Percentiles rank a stretch among this genome's conserved stretches.
Conservation (phyloP, 2,888 invertebrate species). For the Fragum fragum region DNA sequence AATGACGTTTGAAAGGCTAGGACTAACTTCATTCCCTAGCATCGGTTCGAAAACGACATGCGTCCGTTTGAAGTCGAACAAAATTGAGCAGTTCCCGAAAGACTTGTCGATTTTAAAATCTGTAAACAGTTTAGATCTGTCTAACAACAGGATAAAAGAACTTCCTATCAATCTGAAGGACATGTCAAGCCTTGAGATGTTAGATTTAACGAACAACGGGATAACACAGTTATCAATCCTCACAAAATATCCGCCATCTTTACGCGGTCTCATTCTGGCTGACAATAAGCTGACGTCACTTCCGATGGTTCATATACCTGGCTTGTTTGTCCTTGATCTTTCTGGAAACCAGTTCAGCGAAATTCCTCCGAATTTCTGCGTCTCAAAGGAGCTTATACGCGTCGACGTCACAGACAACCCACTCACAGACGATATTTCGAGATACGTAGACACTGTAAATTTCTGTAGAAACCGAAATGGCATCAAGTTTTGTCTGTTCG, state of each 20-base stretch:
- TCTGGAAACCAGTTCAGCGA: constrained; percentile 52
- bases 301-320: constrained; percentile 50
- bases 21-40: constrained; percentile 42
- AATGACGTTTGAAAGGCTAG: background rate
- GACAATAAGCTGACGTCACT: constrained; percentile 48
- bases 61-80: constrained; percentile 38
- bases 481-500: constrained; percentile 60
- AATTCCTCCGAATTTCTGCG: constrained; percentile 54
- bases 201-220: constrained; percentile 53
- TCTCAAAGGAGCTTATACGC: constrained; percentile 55
- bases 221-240: constrained; percentile 31
- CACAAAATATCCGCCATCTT: constrained; percentile 55
- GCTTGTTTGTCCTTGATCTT: constrained; percentile 59
- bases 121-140: constrained; percentile 48
- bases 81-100: constrained; percentile 49
- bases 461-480: constrained; percentile 51
- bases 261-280: constrained; percentile 51
- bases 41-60: constrained; percentile 36
- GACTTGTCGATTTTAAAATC: constrained; percentile 26
- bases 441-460: constrained; percentile 37
- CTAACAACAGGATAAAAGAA: constrained; percentile 33
- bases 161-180: constrained; percentile 49
- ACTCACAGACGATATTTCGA: constrained; percentile 30
- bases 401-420: constrained; percentile 56
- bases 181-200: constrained; percentile 42